Evolutionary conservation across 2,113 vertebrate species (phyloP).

Genomic region (Puntigrus tetrazona): DNA sequence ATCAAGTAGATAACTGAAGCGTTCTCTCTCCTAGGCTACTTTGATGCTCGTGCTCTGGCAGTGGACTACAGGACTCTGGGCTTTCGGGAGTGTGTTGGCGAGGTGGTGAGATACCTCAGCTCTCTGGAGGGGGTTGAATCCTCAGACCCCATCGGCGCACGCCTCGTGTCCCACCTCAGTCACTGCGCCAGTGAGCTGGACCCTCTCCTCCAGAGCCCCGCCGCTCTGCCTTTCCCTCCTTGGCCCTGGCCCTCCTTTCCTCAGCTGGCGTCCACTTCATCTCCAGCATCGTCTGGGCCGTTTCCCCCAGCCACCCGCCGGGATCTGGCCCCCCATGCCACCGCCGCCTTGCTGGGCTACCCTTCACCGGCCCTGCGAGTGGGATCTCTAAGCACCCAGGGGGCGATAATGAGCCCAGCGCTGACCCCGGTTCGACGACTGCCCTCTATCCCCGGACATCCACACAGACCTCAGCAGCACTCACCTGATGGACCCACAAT

Average conservation of each 20-base stretch:
- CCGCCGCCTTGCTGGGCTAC: conserved; percentile 77
- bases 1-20: not conserved
- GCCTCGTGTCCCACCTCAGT: conserved; percentile 91
- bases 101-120: conserved; percentile 90
- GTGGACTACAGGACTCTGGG: conserved; percentile 94
- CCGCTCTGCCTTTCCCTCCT: conserved; percentile 77
- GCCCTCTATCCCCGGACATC: conserved; percentile 65
- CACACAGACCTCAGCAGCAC: conserved; percentile 64
- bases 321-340: conserved; percentile 73
- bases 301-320: conserved; percentile 70
- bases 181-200: conserved; percentile 90
- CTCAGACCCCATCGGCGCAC: conserved; percentile 84
- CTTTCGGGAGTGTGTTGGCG: conserved; percentile 91
- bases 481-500: conserved; percentile 73
- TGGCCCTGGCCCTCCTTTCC: conserved; percentile 90
- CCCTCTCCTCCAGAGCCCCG: conserved; percentile 74
- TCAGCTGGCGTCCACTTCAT: conserved; percentile 65
- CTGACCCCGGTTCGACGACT: conserved; percentile 66
- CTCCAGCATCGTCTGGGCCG: conserved; percentile 68
- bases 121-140: conserved; percentile 82
- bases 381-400: conserved; percentile 71
- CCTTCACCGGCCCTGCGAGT: conserved; percentile 74
- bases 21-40: conserved; percentile 79
- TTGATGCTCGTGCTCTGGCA: conserved; percentile 86
- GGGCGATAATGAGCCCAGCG: conserved; percentile 69